Evolutionary conservation across 2,797 vertebrate species (phyloP).

Genomic region (Denticeps clupeoides): DNA sequence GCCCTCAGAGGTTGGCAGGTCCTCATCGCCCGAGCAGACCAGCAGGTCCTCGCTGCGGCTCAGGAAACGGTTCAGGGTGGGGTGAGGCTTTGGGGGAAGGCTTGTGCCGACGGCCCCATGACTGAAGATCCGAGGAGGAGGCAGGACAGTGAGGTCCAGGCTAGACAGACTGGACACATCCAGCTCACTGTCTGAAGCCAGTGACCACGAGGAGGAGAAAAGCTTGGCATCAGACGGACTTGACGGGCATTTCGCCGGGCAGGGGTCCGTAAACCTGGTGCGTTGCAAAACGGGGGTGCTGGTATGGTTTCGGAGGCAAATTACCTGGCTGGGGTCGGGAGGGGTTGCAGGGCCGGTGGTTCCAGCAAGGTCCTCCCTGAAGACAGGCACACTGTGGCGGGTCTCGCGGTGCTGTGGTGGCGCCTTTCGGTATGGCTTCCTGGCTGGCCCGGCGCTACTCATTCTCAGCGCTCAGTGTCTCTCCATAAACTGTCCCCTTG

Average conservation of each 20-base stretch:
- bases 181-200: slow-evolving; percentile 62
- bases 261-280: slow-evolving; percentile 41
- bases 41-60: slow-evolving; percentile 49
- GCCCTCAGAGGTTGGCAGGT: slow-evolving; percentile 24
- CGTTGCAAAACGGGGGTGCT: slow-evolving; percentile 35
- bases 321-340: slow-evolving; percentile 68
- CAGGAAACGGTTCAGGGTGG: slow-evolving; percentile 35
- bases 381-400: slow-evolving; percentile 57
- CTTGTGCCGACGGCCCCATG: slow-evolving; percentile 12
- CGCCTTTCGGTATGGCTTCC: slow-evolving; percentile 95
- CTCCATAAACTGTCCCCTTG: slow-evolving; percentile 12
- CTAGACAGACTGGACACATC: slow-evolving; percentile 56
- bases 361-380: slow-evolving; percentile 53
- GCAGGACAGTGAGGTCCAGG: slow-evolving; percentile 38
- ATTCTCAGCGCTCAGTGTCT: slow-evolving; percentile 51
- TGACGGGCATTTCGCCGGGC: slow-evolving; percentile 25
- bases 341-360: slow-evolving; percentile 27
- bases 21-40: slow-evolving; percentile 32
- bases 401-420: slow-evolving; percentile 89
- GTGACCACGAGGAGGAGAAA: slow-evolving; percentile 45
- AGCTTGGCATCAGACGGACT: slow-evolving; percentile 38
- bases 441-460: slow-evolving; percentile 69
- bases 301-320: slow-evolving; percentile 29
- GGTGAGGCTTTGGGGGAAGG: neutral
- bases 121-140: slow-evolving; percentile 27